Evolutionary conservation across 2,888 invertebrate genomes (phyloP).

Genomic region (Drosophila infuscata): DNA sequence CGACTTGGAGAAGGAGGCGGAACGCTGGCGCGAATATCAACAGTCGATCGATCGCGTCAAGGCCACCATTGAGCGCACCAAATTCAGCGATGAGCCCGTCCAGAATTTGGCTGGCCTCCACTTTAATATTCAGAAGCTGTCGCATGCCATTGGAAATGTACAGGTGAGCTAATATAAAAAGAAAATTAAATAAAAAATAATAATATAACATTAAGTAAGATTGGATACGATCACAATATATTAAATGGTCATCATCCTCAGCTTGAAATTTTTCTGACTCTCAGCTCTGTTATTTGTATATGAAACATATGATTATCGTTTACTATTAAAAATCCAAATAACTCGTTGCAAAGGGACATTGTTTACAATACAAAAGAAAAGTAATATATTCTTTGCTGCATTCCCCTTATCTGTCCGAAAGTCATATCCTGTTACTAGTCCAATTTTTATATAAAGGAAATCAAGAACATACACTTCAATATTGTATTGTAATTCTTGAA

Average conservation of each 20-base stretch:
- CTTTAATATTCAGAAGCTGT: conserved; percentile 92
- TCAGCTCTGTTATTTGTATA: neutral
- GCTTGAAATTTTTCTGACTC: neutral
- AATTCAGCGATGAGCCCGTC: conserved; percentile 92
- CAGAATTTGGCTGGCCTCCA: conserved; percentile 92
- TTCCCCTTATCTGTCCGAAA: neutral
- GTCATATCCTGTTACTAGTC: neutral
- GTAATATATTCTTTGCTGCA: neutral
- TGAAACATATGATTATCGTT: neutral
- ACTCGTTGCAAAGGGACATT: neutral
- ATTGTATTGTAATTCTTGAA: neutral
- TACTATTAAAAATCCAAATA: neutral
- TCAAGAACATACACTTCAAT: neutral
- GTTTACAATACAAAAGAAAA: neutral
- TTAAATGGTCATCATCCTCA: neutral
- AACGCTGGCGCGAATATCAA: conserved; percentile 94
- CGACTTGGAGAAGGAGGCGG: conserved; percentile 92
- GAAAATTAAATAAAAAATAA: too few species aligned
- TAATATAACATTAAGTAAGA: neutral
- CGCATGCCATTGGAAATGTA: conserved; percentile 90
- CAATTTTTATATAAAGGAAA: neutral
- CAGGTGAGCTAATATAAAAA: conserved; percentile 87
- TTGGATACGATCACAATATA: neutral
- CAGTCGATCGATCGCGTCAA: conserved; percentile 91
- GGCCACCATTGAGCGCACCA: conserved; percentile 90